These are phyloP conservation scores for Hipparchia semele DNA, from an alignment of 2,888 invertebrate genomes.

Conservation along the genomic window DNA sequence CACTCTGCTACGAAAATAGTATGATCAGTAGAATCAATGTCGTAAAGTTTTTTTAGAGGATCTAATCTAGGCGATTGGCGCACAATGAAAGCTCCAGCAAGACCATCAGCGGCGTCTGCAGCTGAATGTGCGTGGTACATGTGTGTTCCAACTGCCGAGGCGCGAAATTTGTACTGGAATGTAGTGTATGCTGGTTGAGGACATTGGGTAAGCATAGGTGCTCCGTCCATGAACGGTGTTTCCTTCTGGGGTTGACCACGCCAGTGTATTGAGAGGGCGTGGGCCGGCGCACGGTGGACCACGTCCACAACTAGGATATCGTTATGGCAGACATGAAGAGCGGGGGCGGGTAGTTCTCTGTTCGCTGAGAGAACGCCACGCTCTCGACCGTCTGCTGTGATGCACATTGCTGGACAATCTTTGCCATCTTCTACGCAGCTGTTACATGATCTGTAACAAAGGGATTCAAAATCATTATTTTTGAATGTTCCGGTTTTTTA, in stretches of 20 bases:
- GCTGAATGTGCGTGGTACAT: slow-evolving; percentile 90
- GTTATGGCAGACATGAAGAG: slow-evolving; percentile 87
- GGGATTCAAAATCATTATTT: background rate
- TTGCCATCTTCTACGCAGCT: slow-evolving; percentile 84
- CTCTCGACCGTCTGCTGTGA: slow-evolving; percentile 85
- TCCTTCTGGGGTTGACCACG: slow-evolving; percentile 88
- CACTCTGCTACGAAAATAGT: slow-evolving; percentile 88
- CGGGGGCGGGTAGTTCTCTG: slow-evolving; percentile 84
- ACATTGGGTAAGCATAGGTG: slow-evolving; percentile 90
- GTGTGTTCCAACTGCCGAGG: slow-evolving; percentile 87
- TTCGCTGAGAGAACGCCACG: slow-evolving; percentile 87
- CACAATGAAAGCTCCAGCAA: slow-evolving; percentile 88
- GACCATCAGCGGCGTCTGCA: slow-evolving; percentile 86
- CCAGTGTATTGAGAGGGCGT: slow-evolving; percentile 90
- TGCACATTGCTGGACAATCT: slow-evolving; percentile 85
- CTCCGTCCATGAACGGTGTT: slow-evolving; percentile 90
- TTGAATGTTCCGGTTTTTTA: slow-evolving; percentile 5
- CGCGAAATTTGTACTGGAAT: slow-evolving; percentile 90
- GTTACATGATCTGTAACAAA: slow-evolving; percentile 82
- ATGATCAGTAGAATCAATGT: slow-evolving; percentile 87
- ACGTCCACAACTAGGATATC: slow-evolving; percentile 91
- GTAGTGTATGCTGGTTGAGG: slow-evolving; percentile 88
- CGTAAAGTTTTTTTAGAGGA: slow-evolving; percentile 85
- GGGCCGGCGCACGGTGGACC: slow-evolving; percentile 87
- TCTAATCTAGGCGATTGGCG: slow-evolving; percentile 85